phyloP scores from a whole-genome alignment of 2,888 invertebrate genomes.

The Oxytorus armatus region DNA sequence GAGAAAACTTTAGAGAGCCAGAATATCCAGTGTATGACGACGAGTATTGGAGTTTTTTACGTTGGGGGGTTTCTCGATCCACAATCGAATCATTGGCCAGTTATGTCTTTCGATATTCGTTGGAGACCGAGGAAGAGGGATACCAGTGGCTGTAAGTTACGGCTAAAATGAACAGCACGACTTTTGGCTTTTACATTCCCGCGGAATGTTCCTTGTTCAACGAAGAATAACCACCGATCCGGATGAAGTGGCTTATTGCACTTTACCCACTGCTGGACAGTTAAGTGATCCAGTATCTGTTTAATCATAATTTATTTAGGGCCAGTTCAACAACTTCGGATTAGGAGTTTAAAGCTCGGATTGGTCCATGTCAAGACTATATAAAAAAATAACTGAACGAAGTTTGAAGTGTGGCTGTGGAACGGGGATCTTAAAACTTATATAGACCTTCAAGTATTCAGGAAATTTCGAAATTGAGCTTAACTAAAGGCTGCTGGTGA shows the following conservation, averaged over 20 bases:
- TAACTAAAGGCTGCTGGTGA: too few species aligned
- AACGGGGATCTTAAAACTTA: too few species aligned
- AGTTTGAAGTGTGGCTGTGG: too few species aligned
- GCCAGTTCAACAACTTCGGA: too few species aligned
- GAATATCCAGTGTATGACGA: slow-evolving; percentile 9
- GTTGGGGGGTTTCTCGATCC: neutral
- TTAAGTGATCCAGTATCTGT: neutral
- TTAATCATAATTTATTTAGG: too few species aligned
- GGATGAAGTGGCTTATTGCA: slow-evolving; percentile 10
- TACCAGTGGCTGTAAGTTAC: slow-evolving; percentile 1
- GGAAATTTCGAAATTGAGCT: too few species aligned
- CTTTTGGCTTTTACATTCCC: slow-evolving; percentile 7
- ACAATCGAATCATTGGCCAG: neutral
- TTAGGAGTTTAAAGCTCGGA: too few species aligned
- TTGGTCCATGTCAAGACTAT: too few species aligned
- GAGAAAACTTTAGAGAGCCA: slow-evolving; percentile 4
- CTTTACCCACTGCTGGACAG: neutral
- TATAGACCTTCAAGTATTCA: too few species aligned
- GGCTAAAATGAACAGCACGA: neutral
- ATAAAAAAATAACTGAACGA: too few species aligned
- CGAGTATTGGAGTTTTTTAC: neutral
- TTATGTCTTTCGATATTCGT: neutral
- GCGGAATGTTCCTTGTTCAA: slow-evolving; percentile 4
- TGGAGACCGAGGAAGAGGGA: neutral
- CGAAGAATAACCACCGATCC: slow-evolving; percentile 8